phyloP scores from a whole-genome alignment of 2,888 invertebrate genomes.

The Protodeltote pygarga region DNA sequence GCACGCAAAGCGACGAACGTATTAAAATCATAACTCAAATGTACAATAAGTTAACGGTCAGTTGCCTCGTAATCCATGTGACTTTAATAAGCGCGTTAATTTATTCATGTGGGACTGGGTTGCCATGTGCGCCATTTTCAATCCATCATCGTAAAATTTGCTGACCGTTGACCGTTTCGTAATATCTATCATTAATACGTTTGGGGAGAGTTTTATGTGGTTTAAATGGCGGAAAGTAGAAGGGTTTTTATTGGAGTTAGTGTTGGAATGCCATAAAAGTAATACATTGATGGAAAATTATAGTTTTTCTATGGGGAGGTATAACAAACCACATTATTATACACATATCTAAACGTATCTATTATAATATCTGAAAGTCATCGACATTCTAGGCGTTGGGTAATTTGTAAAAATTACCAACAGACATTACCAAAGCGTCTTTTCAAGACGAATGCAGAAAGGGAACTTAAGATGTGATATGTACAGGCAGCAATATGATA shows the following conservation, averaged over 20 bases:
- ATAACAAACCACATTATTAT: no score
- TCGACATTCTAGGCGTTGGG: no score
- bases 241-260: constrained; percentile 16
- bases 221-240: constrained; percentile 4
- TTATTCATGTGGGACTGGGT: constrained; percentile 54
- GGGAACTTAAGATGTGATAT: no score
- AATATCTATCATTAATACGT: constrained; percentile 38
- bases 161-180: constrained; percentile 33
- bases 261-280: no score
- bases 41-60: constrained; percentile 50
- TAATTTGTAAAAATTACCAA: no score
- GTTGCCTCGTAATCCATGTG: constrained; percentile 39
- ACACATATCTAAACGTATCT: no score
- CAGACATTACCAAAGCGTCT: no score
- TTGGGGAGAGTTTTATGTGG: constrained; percentile 18
- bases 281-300: no score
- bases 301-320: no score
- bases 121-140: constrained; percentile 48
- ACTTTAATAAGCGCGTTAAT: constrained; percentile 58
- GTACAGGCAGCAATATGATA: no score
- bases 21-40: constrained; percentile 50
- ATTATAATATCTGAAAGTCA: no score
- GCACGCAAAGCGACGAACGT: constrained; percentile 43
- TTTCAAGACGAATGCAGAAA: no score
- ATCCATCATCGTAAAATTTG: constrained; percentile 57